Percentiles rank a stretch among this genome's conserved stretches.
These are phyloP conservation scores for Oryzias sinensis DNA, from an alignment of 2,797 vertebrate species.

Conservation along the genomic window DNA sequence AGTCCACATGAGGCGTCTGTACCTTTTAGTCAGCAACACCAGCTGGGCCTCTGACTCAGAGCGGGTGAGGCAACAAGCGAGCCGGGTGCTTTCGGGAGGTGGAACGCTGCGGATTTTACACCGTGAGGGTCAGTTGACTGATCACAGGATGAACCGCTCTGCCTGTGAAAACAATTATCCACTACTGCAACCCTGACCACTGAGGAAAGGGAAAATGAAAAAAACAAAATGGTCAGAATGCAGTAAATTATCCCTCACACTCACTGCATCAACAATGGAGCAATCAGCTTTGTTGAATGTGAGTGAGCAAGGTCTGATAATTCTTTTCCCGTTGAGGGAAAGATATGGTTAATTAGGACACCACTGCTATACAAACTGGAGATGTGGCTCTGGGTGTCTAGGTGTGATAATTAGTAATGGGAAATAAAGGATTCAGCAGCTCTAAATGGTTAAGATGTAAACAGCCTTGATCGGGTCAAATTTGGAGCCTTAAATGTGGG, in stretches of 20 bases:
- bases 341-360: too few relatives aligned
- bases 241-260: not conserved
- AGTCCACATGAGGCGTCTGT: conserved; percentile 55
- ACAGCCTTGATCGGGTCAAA: too few relatives aligned
- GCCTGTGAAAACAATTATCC: not conserved
- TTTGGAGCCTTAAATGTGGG: too few relatives aligned
- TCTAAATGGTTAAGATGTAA: too few relatives aligned
- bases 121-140: conserved; percentile 8
- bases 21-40: conserved; percentile 49
- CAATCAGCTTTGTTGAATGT: not conserved
- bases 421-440: too few relatives aligned
- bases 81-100: not conserved
- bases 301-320: not conserved
- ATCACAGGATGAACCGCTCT: conserved; percentile 7
- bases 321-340: not conserved
- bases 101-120: conserved; percentile 20
- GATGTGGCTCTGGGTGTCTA: too few relatives aligned
- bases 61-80: conserved; percentile 4
- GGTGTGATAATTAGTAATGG: too few relatives aligned
- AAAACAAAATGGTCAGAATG: not conserved
- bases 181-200: not conserved
- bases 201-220: not conserved
- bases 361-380: too few relatives aligned
- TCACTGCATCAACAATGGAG: not conserved
- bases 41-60: conserved; percentile 12